Percentiles rank a stretch among this genome's conserved stretches.
These are phyloP conservation scores for Alcedo quadribrachys DNA, from an alignment of 2,797 vertebrate species.

Conservation along the genomic window DNA sequence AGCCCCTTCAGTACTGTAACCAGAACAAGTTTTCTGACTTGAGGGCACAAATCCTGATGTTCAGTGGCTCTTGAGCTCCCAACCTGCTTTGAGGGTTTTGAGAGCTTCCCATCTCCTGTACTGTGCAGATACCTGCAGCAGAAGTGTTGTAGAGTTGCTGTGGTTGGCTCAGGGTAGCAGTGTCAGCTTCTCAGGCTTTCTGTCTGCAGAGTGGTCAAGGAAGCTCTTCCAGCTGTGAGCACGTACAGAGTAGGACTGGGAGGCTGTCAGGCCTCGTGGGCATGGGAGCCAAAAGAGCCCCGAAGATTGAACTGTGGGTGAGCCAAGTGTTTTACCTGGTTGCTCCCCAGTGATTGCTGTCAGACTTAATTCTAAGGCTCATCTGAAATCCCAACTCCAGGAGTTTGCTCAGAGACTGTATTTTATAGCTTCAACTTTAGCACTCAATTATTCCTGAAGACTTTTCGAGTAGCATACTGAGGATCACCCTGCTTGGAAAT, in stretches of 20 bases:
- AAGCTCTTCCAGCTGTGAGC: background rate
- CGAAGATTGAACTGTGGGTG: background rate
- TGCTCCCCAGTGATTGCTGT: background rate
- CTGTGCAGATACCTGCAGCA: background rate
- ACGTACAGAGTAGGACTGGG: background rate
- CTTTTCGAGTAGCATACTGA: background rate
- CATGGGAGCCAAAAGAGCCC: background rate
- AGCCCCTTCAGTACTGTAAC: background rate
- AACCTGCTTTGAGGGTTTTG: fast-evolving
- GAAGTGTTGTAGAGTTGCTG: background rate
- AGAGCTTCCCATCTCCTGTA: background rate
- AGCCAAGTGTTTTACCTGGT: background rate
- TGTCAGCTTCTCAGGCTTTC: background rate
- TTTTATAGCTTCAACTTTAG: background rate
- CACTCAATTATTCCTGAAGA: background rate
- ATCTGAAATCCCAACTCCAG: background rate
- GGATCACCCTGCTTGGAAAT: background rate
- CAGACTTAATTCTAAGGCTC: background rate
- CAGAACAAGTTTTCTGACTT: background rate
- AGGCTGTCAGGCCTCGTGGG: background rate
- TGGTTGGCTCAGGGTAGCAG: background rate
- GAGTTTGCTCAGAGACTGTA: background rate
- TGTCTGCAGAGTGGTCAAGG: background rate
- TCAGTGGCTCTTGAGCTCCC: background rate
- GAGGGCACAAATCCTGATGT: background rate